Base-by-base conservation (phyloP, 2,888 invertebrate species). In the Glaucopsyche alexis region DNA sequence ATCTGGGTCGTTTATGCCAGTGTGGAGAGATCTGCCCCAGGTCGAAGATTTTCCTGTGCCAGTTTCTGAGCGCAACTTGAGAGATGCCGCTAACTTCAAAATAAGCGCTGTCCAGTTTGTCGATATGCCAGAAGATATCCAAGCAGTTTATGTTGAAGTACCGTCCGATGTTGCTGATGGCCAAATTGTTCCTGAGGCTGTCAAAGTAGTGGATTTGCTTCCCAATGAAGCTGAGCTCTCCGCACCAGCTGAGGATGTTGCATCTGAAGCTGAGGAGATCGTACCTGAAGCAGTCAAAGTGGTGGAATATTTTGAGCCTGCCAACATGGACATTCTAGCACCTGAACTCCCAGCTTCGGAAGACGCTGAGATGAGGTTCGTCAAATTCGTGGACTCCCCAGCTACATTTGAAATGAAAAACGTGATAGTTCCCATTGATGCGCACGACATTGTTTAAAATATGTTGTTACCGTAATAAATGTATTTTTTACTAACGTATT, bases 391-490 rank as follows among this genome's bases (percentile, higher is more conserved):
- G 13, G 69, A 69, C 7, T 19, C 19, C 0, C 47, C 69, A 13
- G 60, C 38, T 7, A 47, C 47, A 14, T 69, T 69, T 19, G 69
- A 69, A 4, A 13, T 69, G 16, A 69, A 69, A 13, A 69, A 69
- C 7, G 16, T 49, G 19, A 69, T 29, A 1, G 47, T 47, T 13
- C 69, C 69, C 19, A 29, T 69, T 29, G 47, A 69, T 14, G 69
- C 47, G 2, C 69, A 47, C 29, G 69, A 69, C 14, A 69, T 49
- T 69, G 69, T 69, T 29, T 69, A 49, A 49, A 67, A 49, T 19
- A 16, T 66, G 8, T 47, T 67, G 9, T 45, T 52, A 16, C 52
- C 1, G 1, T 66, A 66, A 65, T 65, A 40, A 65, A 65, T 40
- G 7, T 42, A n/a, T 29, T 60, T 60, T 13, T 60, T 14, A 60